phyloP scores from a whole-genome alignment of 2,113 vertebrate species.

The Micromys minutus region DNA sequence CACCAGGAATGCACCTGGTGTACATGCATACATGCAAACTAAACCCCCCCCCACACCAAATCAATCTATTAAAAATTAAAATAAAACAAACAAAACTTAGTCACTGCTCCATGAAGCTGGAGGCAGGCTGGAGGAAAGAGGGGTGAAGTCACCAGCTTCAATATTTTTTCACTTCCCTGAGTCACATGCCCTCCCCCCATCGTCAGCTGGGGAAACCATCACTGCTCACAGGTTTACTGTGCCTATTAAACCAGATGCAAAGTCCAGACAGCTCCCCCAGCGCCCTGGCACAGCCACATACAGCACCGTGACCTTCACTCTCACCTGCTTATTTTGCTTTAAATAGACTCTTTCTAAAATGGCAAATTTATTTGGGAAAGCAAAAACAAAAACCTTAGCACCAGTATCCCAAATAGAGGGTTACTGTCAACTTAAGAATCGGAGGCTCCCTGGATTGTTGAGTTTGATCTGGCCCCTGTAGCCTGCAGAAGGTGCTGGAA shows the following conservation, averaged over 20 bases:
- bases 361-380: background rate
- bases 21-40: background rate
- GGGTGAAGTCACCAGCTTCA: background rate
- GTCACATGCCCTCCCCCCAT: background rate
- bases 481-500: background rate
- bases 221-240: background rate
- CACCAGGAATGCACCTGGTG: background rate
- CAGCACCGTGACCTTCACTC: background rate
- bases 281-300: background rate
- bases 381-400: background rate
- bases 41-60: background rate
- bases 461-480: background rate
- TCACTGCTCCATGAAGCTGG: background rate
- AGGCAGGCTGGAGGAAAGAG: background rate
- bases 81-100: background rate
- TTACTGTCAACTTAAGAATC: conserved; percentile 51
- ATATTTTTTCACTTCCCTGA: background rate
- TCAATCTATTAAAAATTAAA: background rate
- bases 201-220: background rate
- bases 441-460: background rate
- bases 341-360: conserved; percentile 34
- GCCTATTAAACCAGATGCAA: conserved; percentile 17
- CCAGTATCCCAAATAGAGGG: background rate
- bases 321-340: conserved; percentile 50
- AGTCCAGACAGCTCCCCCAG: conserved; percentile 50